Evolutionary conservation across 2,797 vertebrate genomes (phyloP), one percentile per base, ranked within the genome.

Genomic region (Syndactyla subalaris): DNA sequence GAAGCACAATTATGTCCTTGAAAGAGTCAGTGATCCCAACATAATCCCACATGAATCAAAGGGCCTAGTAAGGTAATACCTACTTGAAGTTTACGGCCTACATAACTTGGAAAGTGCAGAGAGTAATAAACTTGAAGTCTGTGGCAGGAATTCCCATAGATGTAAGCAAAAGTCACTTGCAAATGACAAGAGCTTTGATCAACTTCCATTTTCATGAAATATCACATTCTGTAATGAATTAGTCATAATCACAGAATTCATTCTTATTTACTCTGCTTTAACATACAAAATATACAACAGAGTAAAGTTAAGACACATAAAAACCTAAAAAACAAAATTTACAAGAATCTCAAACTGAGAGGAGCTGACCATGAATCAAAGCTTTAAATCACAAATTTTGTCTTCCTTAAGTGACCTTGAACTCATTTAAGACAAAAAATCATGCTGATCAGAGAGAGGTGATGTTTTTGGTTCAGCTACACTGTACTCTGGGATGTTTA

Each of bases 381-480:
- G 18, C 19, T 81, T 30, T 55, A 71, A 55, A 38, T 27, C 51
- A 70, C 9, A 34, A 36, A 55, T 63, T 87, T 67, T 57, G 24
- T 74, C 52, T 93, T 78, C 65, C n/a, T 73, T 19, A 52, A 46
- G 10, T 92, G 96, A 97, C 97, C 97, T 98, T 97, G 96, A 97
- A 92, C 12, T 92, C 20, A 29, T 59, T 58, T 45, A 67, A 72
- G 41, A 89, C 39, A 82, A 78, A 83, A 76, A 81, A 14, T 0
- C 7, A 15, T 5, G 2, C 3, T 41, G 16, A 41, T 38, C 46
- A 43, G 12, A 66, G 14, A 68, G 38, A 85, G 45, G 62, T 46
- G 14, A 77, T 89, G 76, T 87, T 95, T 79, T 88, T 77, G 41
- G 43, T 89, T 89, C 49, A 82, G 74, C 65, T 73, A 41, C 51